These are phyloP conservation scores for Lithobius niger DNA, from an alignment of 1,140 invertebrate species.

Conservation along the genomic window DNA sequence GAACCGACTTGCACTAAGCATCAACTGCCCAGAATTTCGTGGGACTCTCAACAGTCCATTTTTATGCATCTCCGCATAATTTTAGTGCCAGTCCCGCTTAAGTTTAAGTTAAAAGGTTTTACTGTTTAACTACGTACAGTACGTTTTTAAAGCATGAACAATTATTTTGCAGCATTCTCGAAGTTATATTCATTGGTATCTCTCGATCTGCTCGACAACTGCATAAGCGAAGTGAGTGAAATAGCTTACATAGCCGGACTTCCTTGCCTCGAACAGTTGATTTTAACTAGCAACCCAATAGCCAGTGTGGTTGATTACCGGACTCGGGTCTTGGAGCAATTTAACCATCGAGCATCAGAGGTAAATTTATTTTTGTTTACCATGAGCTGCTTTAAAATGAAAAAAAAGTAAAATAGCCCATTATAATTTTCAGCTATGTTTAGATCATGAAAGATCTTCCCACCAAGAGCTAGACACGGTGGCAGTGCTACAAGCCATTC, in stretches of 20 bases:
- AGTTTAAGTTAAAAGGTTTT: too few relatives aligned
- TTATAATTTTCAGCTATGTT: conserved; percentile 24
- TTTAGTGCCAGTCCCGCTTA: too few relatives aligned
- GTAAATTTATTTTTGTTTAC: conserved; percentile 4
- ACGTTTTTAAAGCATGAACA: too few relatives aligned
- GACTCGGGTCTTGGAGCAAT: conserved; percentile 70
- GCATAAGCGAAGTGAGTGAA: conserved; percentile 63
- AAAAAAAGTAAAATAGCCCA: too few relatives aligned
- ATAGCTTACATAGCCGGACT: conserved; percentile 61
- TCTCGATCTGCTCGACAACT: conserved; percentile 75
- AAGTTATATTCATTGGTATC: conserved; percentile 71
- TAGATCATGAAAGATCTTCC: conserved; percentile 25
- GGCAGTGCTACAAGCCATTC: conserved; percentile 25
- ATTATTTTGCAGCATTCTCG: conserved; percentile 44
- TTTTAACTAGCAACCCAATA: conserved; percentile 77
- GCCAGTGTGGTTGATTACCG: conserved; percentile 76
- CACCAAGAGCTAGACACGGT: conserved; percentile 32
- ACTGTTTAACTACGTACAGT: too few relatives aligned
- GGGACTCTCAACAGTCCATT: too few relatives aligned
- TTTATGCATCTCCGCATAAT: too few relatives aligned
- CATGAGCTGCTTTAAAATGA: too few relatives aligned
- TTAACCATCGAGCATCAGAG: conserved; percentile 44
- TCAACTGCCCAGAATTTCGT: too few relatives aligned
- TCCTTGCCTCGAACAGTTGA: conserved; percentile 71
- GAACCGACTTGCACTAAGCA: too few relatives aligned